Evolutionary conservation across 2,113 vertebrate species (phyloP).

Genomic region (Malurus cyaneus): DNA sequence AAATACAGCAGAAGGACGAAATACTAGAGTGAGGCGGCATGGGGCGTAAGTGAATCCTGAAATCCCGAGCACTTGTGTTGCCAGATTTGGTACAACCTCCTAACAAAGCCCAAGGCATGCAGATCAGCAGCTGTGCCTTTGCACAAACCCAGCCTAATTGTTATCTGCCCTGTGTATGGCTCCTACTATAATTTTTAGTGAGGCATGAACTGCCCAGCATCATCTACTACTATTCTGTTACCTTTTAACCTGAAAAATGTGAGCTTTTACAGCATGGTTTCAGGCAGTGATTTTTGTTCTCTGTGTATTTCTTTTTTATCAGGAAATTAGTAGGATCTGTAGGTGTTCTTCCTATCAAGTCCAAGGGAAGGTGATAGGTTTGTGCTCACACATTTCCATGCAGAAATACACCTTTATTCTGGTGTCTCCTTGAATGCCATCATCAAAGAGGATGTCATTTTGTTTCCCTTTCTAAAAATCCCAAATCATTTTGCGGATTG

Average conservation of each 20-base stretch:
- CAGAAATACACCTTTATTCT: background rate
- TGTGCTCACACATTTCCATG: fast-evolving
- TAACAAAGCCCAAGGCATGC: background rate
- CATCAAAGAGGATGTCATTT: background rate
- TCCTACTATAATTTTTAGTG: background rate
- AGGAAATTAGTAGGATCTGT: background rate
- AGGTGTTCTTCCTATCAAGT: background rate
- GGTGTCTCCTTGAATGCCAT: background rate
- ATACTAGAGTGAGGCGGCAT: background rate
- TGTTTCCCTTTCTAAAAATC: background rate
- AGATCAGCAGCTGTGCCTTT: background rate
- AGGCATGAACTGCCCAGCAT: background rate
- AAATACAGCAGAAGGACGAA: background rate
- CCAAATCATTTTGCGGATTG: background rate
- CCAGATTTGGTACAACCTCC: background rate
- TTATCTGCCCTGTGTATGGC: background rate
- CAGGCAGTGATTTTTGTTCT: background rate
- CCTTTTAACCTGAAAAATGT: background rate
- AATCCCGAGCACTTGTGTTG: background rate
- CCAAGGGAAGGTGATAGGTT: background rate
- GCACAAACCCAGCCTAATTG: background rate
- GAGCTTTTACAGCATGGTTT: background rate
- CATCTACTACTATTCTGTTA: background rate
- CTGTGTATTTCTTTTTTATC: background rate
- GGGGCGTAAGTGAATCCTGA: background rate